Base-by-base conservation (phyloP, 1,140 invertebrate genomes). In the Brachionus asplanchnoidis region DNA sequence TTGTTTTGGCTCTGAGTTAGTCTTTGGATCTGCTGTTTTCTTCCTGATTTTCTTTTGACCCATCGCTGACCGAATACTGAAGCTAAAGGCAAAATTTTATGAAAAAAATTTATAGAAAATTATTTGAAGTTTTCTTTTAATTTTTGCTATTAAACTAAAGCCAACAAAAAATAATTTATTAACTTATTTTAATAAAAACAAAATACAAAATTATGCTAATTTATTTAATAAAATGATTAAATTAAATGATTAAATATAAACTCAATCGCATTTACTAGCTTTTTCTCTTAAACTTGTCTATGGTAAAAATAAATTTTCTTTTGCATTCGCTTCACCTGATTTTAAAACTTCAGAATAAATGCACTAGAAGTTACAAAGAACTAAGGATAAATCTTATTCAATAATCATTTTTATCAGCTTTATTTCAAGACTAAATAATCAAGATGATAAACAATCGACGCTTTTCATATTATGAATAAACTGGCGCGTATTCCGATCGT, bases 121-220 rank as follows among this genome's bases (percentile, higher is more conserved):
- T 12, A 1, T 46, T 46, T 56, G 14, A 56, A 56, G 53, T 56
- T 56, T 56, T 56, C 17, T 50, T 50, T 50, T 50, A 56, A 68
- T 28, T 28, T 68, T 36, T 28, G 26, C 26, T 28, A 17, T 68
- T 68, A 14, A 32, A 12, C 12, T 68, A 32, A 32, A 68, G 28
- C 65, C 20, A 68, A 68, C n/a, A 65, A 68, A 66, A 26, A 68
- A 68, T 32, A 68, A 32, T 68, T 68, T 68, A 32, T 68, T 68
- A 32, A 32, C 32, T 32, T n/a, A 68, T 68, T 23, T 23, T 28
- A 68, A 68, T 12, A 23, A 68, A 68, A 68, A 28, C 26, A 68
- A 68, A 68, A 26, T 68, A 12, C 23, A 7, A 11, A 26, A 68
- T 68, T 68, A 68, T 68, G 65, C 8, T 68, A 68, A 68, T 32